phyloP scores from a whole-genome alignment of 1,140 invertebrate genomes.

The Drosophila parvula region DNA sequence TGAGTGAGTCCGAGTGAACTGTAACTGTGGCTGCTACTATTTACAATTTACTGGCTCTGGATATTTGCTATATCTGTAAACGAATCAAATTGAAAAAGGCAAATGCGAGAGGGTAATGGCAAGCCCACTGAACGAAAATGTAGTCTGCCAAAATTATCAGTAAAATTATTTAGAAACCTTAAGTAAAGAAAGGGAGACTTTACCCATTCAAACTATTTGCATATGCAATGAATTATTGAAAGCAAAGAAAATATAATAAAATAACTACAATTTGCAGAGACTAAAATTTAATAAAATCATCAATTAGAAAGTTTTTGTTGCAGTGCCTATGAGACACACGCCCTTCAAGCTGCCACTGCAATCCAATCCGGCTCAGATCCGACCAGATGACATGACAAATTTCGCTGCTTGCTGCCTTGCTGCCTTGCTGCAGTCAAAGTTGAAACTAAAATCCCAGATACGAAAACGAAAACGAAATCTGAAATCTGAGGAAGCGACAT shows the following conservation, averaged over 20 bases:
- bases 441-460: conserved; percentile 30
- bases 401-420: conserved; percentile 30
- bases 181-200: too few relatives aligned
- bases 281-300: not conserved
- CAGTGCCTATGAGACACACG: conserved; percentile 15
- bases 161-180: not conserved
- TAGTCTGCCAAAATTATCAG: not conserved
- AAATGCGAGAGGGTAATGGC: conserved; percentile 17
- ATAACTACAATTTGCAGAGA: too few relatives aligned
- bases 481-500: conserved; percentile 9
- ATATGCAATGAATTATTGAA: too few relatives aligned
- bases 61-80: conserved; percentile 50
- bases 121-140: not conserved
- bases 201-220: too few relatives aligned
- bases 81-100: conserved; percentile 51
- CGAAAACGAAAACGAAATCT: conserved; percentile 10
- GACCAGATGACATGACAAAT: conserved; percentile 54
- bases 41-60: conserved; percentile 32
- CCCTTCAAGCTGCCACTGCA: conserved; percentile 25
- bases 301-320: not conserved
- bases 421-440: conserved; percentile 40
- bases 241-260: too few relatives aligned
- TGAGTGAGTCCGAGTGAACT: conserved; percentile 31
- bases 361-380: conserved; percentile 30
- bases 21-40: conserved; percentile 38